Evolutionary conservation across 2,797 vertebrate species (phyloP).

Genomic region (Coilia nasus): DNA sequence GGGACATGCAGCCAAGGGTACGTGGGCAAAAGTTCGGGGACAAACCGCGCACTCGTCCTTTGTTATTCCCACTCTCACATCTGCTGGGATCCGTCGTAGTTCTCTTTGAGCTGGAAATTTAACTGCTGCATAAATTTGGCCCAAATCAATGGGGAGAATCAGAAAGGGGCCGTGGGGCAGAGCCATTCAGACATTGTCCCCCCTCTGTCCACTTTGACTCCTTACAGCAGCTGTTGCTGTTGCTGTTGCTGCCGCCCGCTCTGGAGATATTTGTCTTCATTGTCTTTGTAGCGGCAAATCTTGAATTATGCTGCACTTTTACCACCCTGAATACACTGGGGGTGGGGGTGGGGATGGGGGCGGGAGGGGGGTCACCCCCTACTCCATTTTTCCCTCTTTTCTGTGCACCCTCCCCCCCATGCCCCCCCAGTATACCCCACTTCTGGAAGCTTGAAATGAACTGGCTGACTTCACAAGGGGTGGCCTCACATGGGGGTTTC

Average conservation of each 20-base stretch:
- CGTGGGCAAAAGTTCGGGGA: not conserved
- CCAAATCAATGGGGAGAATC: conserved; percentile 31
- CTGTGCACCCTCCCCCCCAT: conserved; percentile 40
- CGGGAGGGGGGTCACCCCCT: conserved; percentile 47
- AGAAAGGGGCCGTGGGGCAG: not conserved
- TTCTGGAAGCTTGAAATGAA: conserved; percentile 31
- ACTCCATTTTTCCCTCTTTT: conserved; percentile 41
- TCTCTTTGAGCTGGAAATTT: conserved; percentile 33
- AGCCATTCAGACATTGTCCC: not conserved
- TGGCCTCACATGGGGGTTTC: conserved; percentile 66
- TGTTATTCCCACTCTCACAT: conserved; percentile 16
- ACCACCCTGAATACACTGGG: conserved; percentile 36
- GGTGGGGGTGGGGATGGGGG: too few species aligned
- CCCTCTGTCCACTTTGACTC: not conserved
- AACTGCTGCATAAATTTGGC: conserved; percentile 17
- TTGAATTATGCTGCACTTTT: conserved; percentile 40
- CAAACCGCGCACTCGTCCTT: not conserved
- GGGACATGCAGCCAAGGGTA: not conserved
- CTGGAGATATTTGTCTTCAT: conserved; percentile 39
- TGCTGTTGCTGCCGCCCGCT: conserved; percentile 20
- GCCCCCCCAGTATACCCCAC: not conserved
- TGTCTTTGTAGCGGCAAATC: conserved; percentile 35
- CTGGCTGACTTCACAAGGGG: conserved; percentile 58
- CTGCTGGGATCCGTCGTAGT: conserved; percentile 1
- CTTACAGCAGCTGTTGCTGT: conserved; percentile 22